Base-by-base conservation (phyloP, 2,888 invertebrate genomes). In the Protodeltote pygarga region DNA sequence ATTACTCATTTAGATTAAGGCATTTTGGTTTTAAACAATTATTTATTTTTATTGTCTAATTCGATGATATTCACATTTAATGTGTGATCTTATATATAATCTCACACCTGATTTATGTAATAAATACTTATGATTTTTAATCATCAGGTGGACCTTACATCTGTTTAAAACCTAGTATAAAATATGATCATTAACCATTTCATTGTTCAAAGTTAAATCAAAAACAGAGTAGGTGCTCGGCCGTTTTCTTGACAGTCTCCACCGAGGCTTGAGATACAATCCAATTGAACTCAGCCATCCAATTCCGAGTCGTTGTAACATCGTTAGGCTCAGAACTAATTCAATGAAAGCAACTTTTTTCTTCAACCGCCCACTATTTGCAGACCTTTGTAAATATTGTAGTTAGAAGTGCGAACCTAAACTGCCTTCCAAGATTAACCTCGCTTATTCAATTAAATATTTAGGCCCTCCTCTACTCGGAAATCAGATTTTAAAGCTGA, bases 381-480 rank as follows among this genome's bases (percentile, higher is more conserved):
- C 67, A 61, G 68, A 63, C 76, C 77, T 76, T 60, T 70, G 78
- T 79, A 77, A 78, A 79, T 79, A 79, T 75, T 75, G 65, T 73
- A 77, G 76, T 70, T 62, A 42, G 59, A 48, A 62, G 54, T 55
- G 45, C 60, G 50, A 64, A 53, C 65, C 65, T 71, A 65, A 70
- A 73, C 65, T 67, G 70, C 68, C 71, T 74, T 55, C 53, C 65
- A 71, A 79, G 75, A 79, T 74, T 77, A 74, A 70, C 71, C 69
- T 68, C 65, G 69, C 63, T 68, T 65, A 68, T 63, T 61, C 62
- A 71, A 73, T 79, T 73, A 76, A 76, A 75, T 79, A 79, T 79
- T 75, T 63, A 79, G 49, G 46, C 21, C 47, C 53, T 51, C n/a
- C 58, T 64, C 65, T 66, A 60, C 51, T 58, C 57, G 42, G 32